Conservation (phyloP, 2,888 invertebrate genomes). For the Limnephilus rhombicus region DNA sequence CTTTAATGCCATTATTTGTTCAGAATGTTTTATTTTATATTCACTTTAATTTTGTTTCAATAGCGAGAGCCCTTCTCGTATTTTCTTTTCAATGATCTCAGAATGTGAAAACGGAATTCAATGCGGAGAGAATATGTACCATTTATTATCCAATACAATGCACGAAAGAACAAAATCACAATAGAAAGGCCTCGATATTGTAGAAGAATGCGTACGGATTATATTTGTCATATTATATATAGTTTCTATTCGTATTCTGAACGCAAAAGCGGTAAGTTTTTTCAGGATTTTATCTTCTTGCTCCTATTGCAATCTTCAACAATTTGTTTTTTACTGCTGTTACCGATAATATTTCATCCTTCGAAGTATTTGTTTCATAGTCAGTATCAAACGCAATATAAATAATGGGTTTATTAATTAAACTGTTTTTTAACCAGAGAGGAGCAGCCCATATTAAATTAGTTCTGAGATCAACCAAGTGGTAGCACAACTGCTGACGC, state of each 20-base stretch:
- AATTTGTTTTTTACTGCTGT: no score
- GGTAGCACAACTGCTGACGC: no score
- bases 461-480: no score
- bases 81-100: neutral
- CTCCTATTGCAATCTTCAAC: neutral
- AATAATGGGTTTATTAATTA: no score
- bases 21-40: no score
- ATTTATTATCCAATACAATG: neutral
- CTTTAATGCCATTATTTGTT: no score
- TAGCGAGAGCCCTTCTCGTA: neutral
- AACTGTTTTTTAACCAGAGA: no score
- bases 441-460: no score
- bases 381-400: no score
- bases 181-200: neutral
- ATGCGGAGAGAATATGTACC: neutral
- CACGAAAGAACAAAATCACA: neutral
- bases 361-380: no score
- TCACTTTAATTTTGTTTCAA: neutral
- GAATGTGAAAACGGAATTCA: neutral
- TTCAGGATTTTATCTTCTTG: neutral
- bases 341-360: no score
- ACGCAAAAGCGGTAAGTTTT: neutral
- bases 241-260: neutral
- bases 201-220: neutral
- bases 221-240: neutral